A percentile compares a stretch with the other conserved stretches of the same genome.
These are phyloP conservation scores for Catalaphyllia jardinei DNA, from an alignment of 64 coral and sea anemone genomes.

Conservation along the genomic window DNA sequence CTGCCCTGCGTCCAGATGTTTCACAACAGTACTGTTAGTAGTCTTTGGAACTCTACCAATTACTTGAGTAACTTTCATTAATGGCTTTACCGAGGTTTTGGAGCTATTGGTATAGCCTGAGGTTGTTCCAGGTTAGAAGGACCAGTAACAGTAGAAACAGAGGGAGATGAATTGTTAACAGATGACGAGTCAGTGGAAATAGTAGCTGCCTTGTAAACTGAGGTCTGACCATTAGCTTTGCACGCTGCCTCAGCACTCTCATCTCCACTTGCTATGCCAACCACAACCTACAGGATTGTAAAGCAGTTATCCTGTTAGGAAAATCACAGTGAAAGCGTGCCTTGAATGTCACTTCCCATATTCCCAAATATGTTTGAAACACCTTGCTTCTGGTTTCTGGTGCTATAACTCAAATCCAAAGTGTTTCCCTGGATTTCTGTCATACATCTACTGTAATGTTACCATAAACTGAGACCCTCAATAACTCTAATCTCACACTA, in stretches of 20 bases:
- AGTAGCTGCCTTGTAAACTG: not conserved
- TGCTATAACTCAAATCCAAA: too few species aligned
- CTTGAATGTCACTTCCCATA: too few species aligned
- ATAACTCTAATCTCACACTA: too few species aligned
- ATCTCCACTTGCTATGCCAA: not conserved
- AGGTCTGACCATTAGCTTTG: not conserved
- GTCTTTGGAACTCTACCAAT: not conserved
- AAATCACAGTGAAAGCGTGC: too few species aligned
- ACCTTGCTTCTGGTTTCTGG: too few species aligned
- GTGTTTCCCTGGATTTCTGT: too few species aligned
- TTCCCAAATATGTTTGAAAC: too few species aligned
- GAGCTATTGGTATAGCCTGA: not conserved
- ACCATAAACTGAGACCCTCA: too few species aligned
- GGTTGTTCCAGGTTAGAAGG: constrained; percentile 15
- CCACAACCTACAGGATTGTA: not conserved
- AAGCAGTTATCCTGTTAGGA: not conserved
- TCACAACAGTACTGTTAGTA: too few species aligned
- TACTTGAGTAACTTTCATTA: not conserved
- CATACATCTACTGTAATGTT: too few species aligned
- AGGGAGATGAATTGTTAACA: not conserved
- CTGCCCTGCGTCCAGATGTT: too few species aligned
- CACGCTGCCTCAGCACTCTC: not conserved
- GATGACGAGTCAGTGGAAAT: not conserved
- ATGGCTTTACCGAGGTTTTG: constrained; percentile 16
- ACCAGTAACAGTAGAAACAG: not conserved